Evolutionary conservation across 1,140 invertebrate species (phyloP), one percentile per base, ranked within the genome.

Genomic region (Panulirus ornatus): DNA sequence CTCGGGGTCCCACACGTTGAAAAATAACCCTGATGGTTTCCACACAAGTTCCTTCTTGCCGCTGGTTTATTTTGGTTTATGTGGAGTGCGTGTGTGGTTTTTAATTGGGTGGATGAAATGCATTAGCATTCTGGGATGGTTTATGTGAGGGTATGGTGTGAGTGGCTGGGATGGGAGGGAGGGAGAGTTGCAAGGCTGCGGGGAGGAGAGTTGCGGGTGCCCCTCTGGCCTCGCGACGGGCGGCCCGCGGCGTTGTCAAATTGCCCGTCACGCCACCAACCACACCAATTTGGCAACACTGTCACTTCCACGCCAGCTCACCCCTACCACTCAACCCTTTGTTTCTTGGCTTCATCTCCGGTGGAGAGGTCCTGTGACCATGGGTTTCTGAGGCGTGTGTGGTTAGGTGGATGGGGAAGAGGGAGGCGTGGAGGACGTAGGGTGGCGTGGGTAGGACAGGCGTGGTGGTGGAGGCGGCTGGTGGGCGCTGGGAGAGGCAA

Each of bases 221-320:
- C 78, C 90, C 84, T 81, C 90, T 88, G 84, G 75, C 84, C 85
- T 90, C 81, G 76, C 78, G 76, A 87, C 79, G 90, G 85, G 90
- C 85, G 85, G 90, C 84, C 90, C 42, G 90, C 90, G 90, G 84
- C 81, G 90, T 91, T 91, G 90, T 91, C 90, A 91, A 88, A 88
- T 91, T 91, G 90, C 70, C 79, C 79, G 84, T 84, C 84, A 88
- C 79, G 79, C 84, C 70, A 84, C 79, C 90, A 88, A 86, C 82
- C 66, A 83, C 70, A 88, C 79, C 79, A 91, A 88, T 88, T 76
- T 88, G 90, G 90, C 90, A 91, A 91, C 90, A 91, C 90, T 88
- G 90, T 88, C 90, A 87, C 78, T 58, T 91, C 84, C 78, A 81
- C 90, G 84, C 90, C 90, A 75, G 81, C 88, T 84, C 88, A 90